Evolutionary conservation across 2,888 invertebrate species (phyloP).

Genomic region (Tuta absoluta): DNA sequence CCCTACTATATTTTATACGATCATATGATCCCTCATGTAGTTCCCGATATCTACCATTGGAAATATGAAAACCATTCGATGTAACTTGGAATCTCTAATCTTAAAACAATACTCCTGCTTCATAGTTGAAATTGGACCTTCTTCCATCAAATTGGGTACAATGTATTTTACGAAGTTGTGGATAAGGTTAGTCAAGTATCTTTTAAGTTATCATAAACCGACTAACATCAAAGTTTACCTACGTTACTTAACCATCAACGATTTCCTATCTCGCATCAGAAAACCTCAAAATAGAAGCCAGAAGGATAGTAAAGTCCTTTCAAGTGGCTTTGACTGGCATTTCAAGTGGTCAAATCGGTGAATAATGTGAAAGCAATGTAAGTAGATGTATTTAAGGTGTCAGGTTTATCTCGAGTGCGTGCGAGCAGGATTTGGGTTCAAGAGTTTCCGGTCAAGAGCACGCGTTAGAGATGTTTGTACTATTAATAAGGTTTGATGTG

Average conservation of each 20-base stretch:
- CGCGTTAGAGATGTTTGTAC: slow-evolving; percentile 30
- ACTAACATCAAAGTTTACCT: not conserved
- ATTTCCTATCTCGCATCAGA: slow-evolving; percentile 8
- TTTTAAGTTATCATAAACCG: not conserved
- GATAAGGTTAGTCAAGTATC: not conserved
- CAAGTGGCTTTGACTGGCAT: slow-evolving; percentile 40
- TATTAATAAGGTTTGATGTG: slow-evolving; percentile 30
- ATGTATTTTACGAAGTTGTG: too few species aligned
- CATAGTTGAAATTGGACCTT: too few species aligned
- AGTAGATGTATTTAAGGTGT: slow-evolving; percentile 73
- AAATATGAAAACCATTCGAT: too few species aligned
- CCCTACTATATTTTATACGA: too few species aligned
- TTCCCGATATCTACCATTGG: too few species aligned
- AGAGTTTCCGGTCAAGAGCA: slow-evolving; percentile 65
- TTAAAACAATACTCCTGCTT: too few species aligned
- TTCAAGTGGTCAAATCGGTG: slow-evolving; percentile 72
- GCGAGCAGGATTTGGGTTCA: slow-evolving; percentile 54
- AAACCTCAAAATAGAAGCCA: slow-evolving; percentile 18
- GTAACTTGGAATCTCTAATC: too few species aligned
- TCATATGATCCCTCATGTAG: too few species aligned
- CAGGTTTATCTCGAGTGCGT: slow-evolving; percentile 67
- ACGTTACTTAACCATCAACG: not conserved
- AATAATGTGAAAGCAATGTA: slow-evolving; percentile 47
- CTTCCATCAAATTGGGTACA: too few species aligned
- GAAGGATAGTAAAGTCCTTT: slow-evolving; percentile 29